These are phyloP conservation scores for Phocides pigmalion DNA, from an alignment of 1,140 invertebrate genomes.

Conservation along the genomic window DNA sequence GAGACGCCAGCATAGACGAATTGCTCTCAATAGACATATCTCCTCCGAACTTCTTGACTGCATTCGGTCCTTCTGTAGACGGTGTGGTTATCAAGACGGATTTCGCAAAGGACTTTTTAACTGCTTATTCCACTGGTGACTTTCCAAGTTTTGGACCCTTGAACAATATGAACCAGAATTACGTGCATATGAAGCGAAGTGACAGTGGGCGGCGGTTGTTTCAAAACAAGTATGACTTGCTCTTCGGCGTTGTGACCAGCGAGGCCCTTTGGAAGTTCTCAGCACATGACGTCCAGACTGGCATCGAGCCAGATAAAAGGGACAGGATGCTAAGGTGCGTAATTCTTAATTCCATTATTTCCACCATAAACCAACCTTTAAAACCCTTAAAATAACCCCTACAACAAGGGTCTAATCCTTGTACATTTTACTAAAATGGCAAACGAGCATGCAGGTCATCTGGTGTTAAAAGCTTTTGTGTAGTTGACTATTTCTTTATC, in stretches of 20 bases:
- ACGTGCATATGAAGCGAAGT: slow-evolving; percentile 66
- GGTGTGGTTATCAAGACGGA: slow-evolving; percentile 93
- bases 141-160: slow-evolving; percentile 85
- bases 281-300: slow-evolving; percentile 92
- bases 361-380: too few relatives aligned
- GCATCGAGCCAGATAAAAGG: slow-evolving; percentile 95
- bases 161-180: slow-evolving; percentile 67
- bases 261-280: slow-evolving; percentile 93
- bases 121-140: slow-evolving; percentile 87
- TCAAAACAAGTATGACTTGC: slow-evolving; percentile 89
- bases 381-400: too few relatives aligned
- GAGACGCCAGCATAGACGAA: slow-evolving; percentile 90
- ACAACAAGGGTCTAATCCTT: too few relatives aligned
- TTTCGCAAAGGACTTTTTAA: slow-evolving; percentile 90
- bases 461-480: too few relatives aligned
- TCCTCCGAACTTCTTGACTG: slow-evolving; percentile 92
- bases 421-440: too few relatives aligned
- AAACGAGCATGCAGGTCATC: too few relatives aligned
- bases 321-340: slow-evolving; percentile 92
- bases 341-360: slow-evolving; percentile 41
- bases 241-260: slow-evolving; percentile 93
- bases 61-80: slow-evolving; percentile 94
- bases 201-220: slow-evolving; percentile 53
- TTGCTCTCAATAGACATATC: slow-evolving; percentile 91
- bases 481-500: too few relatives aligned